Evolutionary conservation across 2,797 vertebrate species (phyloP).

Genomic region (Danio jaintianensis): DNA sequence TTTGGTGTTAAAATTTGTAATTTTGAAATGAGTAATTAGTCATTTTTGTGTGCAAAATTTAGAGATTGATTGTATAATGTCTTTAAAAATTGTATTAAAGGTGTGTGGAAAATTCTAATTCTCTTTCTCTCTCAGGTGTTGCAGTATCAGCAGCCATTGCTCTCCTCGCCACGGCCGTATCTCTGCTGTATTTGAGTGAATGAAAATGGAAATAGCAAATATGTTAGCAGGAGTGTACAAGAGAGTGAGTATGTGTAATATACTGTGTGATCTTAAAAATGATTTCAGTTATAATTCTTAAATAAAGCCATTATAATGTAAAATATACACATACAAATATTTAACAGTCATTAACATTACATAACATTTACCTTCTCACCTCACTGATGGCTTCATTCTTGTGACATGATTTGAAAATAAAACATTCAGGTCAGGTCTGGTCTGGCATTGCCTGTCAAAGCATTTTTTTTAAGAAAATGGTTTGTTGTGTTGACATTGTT

Average conservation of each 20-base stretch:
- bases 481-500: too few relatives aligned
- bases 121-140: conserved; percentile 65
- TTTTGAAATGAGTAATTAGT: too few relatives aligned
- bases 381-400: not conserved
- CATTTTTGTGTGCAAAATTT: too few relatives aligned
- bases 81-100: too few relatives aligned
- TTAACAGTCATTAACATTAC: not conserved
- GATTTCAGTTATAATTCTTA: not conserved
- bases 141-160: conserved; percentile 66
- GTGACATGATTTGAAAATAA: not conserved
- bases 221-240: not conserved
- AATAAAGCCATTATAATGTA: not conserved
- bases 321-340: not conserved
- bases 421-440: not conserved
- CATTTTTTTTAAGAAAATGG: not conserved
- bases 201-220: conserved; percentile 36
- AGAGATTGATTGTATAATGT: too few relatives aligned
- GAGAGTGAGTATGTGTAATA: not conserved
- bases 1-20: too few relatives aligned
- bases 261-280: not conserved
- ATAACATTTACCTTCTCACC: not conserved
- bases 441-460: not conserved
- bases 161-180: conserved; percentile 74
- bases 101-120: too few relatives aligned
- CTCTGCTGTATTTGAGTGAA: conserved; percentile 75